Evolutionary conservation across 2,797 vertebrate species (phyloP).

Genomic region (Threskiornis aethiopicus): DNA sequence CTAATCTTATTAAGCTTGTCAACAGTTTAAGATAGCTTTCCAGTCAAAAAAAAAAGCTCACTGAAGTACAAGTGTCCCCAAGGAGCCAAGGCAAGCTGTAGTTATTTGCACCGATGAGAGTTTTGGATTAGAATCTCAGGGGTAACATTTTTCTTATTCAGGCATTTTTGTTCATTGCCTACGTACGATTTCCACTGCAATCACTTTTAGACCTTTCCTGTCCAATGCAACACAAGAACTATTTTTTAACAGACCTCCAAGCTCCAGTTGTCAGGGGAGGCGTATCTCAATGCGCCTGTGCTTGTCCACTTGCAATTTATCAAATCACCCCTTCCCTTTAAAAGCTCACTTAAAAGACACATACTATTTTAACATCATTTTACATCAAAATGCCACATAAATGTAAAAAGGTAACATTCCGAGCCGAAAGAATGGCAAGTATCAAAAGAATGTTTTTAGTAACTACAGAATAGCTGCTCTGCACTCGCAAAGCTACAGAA

Average conservation of each 20-base stretch:
- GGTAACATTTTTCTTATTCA: background rate
- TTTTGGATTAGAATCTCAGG: background rate
- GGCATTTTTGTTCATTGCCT: background rate
- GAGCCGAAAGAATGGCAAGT: background rate
- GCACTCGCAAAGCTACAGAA: background rate
- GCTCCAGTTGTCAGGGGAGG: background rate
- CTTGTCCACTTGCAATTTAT: background rate
- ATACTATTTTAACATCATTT: background rate
- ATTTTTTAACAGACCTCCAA: background rate
- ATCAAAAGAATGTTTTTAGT: background rate
- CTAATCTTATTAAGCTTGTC: background rate
- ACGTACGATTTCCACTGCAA: background rate
- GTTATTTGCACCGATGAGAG: background rate
- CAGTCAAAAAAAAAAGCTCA: background rate
- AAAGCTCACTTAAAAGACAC: background rate
- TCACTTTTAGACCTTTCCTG: background rate
- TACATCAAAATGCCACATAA: background rate
- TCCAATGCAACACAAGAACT: background rate
- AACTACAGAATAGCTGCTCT: background rate
- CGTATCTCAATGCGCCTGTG: background rate
- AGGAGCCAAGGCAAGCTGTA: background rate
- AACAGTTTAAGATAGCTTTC: background rate
- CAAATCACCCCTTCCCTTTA: background rate
- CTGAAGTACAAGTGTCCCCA: background rate
- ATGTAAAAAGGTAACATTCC: background rate